phyloP scores from a whole-genome alignment of 2,888 invertebrate species.

The Cantharis nigra region DNA sequence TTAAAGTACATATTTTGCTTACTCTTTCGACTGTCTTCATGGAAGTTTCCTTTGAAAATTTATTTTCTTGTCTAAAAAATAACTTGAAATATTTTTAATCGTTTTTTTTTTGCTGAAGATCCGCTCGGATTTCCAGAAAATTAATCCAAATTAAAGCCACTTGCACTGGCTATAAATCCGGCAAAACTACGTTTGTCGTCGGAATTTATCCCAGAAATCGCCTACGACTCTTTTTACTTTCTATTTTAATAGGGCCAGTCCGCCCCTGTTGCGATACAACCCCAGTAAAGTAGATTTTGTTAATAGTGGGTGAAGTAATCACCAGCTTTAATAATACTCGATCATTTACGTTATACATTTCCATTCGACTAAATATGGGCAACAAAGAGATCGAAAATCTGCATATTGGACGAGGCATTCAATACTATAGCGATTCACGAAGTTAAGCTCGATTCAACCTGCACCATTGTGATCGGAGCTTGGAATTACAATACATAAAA shows the following conservation, averaged over 20 bases:
- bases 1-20: conserved; percentile 19
- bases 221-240: no score
- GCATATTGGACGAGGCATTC: background rate
- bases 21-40: conserved; percentile 7
- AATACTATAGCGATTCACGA: background rate
- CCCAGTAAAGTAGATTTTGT: background rate
- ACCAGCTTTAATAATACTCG: background rate
- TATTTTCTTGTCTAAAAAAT: background rate
- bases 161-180: no score
- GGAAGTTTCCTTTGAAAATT: background rate
- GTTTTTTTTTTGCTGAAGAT: no score
- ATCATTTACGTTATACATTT: background rate
- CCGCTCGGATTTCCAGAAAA: background rate
- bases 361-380: background rate
- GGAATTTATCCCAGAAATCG: no score
- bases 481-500: background rate
- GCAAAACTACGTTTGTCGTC: background rate
- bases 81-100: background rate
- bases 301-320: background rate
- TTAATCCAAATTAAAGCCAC: background rate
- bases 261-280: background rate
- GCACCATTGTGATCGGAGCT: background rate
- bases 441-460: background rate
- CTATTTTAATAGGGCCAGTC: no score
- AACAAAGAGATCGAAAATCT: background rate